phyloP scores from a whole-genome alignment of 1,140 invertebrate species.

The Adoxophyes honmai region DNA sequence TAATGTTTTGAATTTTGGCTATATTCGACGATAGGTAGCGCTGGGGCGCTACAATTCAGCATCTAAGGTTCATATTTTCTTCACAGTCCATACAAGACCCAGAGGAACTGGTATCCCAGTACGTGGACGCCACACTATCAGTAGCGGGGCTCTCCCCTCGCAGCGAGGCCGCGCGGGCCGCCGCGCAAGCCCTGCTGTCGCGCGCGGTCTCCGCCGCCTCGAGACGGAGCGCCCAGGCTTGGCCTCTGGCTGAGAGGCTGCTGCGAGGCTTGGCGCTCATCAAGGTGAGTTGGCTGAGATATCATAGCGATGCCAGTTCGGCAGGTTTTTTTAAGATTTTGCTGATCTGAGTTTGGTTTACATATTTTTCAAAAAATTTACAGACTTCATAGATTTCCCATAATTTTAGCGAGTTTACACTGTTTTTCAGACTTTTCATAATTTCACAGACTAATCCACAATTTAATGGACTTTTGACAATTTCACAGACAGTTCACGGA shows the following conservation, averaged over 20 bases:
- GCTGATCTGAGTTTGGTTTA: too few species aligned
- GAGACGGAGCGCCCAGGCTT: constrained; percentile 26
- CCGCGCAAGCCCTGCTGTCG: constrained; percentile 14
- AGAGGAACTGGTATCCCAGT: constrained; percentile 34
- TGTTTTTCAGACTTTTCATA: too few species aligned
- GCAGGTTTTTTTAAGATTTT: too few species aligned
- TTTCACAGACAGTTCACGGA: too few species aligned
- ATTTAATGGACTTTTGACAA: too few species aligned
- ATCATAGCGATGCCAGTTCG: not conserved
- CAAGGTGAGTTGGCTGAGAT: constrained; percentile 47
- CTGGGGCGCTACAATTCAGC: too few species aligned
- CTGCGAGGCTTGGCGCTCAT: constrained; percentile 43
- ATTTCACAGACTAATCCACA: too few species aligned
- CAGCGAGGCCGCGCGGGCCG: constrained; percentile 22
- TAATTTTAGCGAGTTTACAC: not conserved
- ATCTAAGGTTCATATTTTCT: too few species aligned
- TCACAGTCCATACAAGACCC: constrained; percentile 45
- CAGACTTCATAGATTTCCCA: not conserved
- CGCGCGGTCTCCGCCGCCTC: constrained; percentile 28
- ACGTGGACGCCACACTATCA: constrained; percentile 49
- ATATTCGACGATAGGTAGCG: too few species aligned
- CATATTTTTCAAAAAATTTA: not conserved
- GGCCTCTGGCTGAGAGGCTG: constrained; percentile 45
- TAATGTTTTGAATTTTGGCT: too few species aligned
- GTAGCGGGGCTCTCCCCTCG: constrained; percentile 36